Evolutionary conservation across 2,113 vertebrate genomes (phyloP), one percentile per base, ranked within the genome.

Genomic region (Thalassoma bifasciatum): DNA sequence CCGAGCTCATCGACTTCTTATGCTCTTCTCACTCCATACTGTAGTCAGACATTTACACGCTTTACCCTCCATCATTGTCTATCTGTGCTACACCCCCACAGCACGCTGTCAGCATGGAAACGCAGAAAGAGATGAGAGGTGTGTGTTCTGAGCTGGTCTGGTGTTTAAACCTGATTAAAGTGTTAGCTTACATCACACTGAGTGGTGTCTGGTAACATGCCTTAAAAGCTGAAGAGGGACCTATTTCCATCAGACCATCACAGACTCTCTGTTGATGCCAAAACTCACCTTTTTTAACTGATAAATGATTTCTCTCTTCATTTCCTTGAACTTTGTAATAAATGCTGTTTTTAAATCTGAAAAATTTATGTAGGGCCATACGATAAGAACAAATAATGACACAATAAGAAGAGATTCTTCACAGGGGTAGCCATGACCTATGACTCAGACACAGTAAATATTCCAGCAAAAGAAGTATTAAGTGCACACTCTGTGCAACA

Each of bases 131-230:
- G 22, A 30, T 9, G 30, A 58, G 36, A 77, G 34, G 42, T 50
- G 69, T 64, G 38, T 21, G 34, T 37, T 38, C 11, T 17, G 49
- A 42, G 53, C 69, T 21, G 3, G 34, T 67, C 10, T 9, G 44
- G 26, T 57, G 63, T 47, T 40, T 65, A 71, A 72, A 72, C 66
- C 63, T 81, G 77, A 83, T 79, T 82, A 77, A 74, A 83, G 66
- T 70, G 80, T 73, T 47, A 38, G 47, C 77, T 87, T 83, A 52
- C 12, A 22, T 56, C 71, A 82, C 65, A 71, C 61, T 37, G 70
- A 74, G 40, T 44, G 66, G 81, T 77, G 83, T 88, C 85, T 82
- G 58, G 66, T 80, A 63, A 61, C 64, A 62, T 65, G 71, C 50
- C 46, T 66, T n/a, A 69, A 76, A 69, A 53, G 71, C 57, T 21